A percentile compares a stretch with the other conserved stretches of the same genome.
These are phyloP conservation scores for Cottoperca gobio DNA, from an alignment of 2,797 vertebrate species.

Conservation along the genomic window DNA sequence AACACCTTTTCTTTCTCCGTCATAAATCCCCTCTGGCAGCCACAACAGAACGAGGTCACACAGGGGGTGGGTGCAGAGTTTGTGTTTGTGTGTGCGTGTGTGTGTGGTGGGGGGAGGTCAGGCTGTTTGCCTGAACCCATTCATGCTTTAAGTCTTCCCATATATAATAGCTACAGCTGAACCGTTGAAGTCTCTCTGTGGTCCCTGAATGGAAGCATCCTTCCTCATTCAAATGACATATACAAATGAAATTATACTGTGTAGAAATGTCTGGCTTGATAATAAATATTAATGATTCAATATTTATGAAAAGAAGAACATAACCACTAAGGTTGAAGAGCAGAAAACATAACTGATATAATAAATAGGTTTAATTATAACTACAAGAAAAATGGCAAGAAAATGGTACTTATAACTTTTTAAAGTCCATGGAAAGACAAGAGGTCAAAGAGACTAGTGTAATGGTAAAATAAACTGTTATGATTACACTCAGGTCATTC, in stretches of 20 bases:
- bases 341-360: background rate
- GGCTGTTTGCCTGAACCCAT: slow-evolving; percentile 54
- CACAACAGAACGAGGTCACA: slow-evolving; percentile 62
- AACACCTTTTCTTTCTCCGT: slow-evolving; percentile 42
- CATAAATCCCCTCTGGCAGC: slow-evolving; percentile 58
- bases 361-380: slow-evolving; percentile 10
- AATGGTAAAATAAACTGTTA: background rate
- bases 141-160: slow-evolving; percentile 48
- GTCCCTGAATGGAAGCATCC: slow-evolving; percentile 8
- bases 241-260: background rate
- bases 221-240: background rate
- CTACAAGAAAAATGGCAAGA: background rate
- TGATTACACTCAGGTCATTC: background rate
- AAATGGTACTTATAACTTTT: background rate
- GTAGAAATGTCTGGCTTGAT: background rate
- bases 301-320: background rate
- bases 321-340: background rate
- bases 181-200: slow-evolving; percentile 3
- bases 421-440: background rate
- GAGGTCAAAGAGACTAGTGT: background rate
- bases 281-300: background rate
- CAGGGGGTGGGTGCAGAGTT: slow-evolving; percentile 37
- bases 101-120: slow-evolving; percentile 44
- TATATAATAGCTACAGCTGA: slow-evolving; percentile 34
- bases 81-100: slow-evolving; percentile 7